Conservation (phyloP, 37 sponge, comb jelly and placozoan species). For the Chondrilla cf. caribensis region DNA sequence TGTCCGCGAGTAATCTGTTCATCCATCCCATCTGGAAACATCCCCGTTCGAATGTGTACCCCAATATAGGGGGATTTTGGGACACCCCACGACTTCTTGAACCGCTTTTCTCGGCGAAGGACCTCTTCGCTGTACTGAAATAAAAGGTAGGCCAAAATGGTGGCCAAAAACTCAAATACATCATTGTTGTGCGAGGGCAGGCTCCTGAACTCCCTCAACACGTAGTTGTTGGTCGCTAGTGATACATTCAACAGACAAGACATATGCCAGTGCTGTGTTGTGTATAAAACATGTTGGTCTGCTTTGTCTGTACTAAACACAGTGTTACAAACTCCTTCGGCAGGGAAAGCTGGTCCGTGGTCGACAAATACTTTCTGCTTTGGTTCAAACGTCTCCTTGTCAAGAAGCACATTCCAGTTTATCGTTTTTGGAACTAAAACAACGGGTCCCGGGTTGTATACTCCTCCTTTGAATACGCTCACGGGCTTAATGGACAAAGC, state of each 20-base stretch:
- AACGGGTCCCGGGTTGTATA: background rate
- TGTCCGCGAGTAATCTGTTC: too few species aligned
- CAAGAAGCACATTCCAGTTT: background rate
- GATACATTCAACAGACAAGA: background rate
- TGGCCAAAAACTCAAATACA: background rate
- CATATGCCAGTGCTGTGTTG: background rate
- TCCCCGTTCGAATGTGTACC: conserved; percentile 3
- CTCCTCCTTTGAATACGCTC: background rate
- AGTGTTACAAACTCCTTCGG: background rate
- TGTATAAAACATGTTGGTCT: background rate
- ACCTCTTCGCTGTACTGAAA: background rate
- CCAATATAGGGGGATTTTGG: background rate
- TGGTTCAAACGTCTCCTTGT: background rate
- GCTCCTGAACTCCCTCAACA: background rate
- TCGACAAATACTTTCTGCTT: background rate
- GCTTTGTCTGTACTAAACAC: background rate
- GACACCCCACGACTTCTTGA: background rate
- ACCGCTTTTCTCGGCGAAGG: background rate
- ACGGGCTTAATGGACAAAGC: background rate
- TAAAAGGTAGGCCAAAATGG: background rate
- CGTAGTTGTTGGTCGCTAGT: background rate
- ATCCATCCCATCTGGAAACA: background rate
- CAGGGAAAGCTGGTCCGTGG: background rate
- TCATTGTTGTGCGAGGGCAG: background rate
- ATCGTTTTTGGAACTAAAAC: background rate